A percentile compares a stretch with the other conserved stretches of the same genome.
Evolutionary conservation across 2,113 vertebrate species (phyloP).

Genomic region (Clarias batrachus): DNA sequence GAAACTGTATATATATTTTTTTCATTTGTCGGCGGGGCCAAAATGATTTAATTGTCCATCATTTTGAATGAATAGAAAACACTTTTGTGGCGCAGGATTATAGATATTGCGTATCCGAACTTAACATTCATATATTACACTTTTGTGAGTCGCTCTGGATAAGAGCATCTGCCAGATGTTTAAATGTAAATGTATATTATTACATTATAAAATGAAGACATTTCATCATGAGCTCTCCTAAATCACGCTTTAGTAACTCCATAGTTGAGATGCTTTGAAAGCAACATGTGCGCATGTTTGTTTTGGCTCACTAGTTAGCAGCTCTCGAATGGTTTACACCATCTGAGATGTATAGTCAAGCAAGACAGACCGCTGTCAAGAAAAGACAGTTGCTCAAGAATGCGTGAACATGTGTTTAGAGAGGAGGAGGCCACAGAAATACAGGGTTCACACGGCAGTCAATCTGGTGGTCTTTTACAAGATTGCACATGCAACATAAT

Average conservation of each 20-base stretch:
- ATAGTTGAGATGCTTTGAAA: not conserved
- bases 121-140: not conserved
- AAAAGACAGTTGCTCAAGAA: not conserved
- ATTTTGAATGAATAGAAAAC: constrained; percentile 14
- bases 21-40: not conserved
- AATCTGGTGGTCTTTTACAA: constrained; percentile 58
- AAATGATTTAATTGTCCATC: constrained; percentile 28
- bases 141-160: too few relatives aligned
- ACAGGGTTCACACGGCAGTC: constrained; percentile 77
- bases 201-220: not conserved
- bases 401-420: not conserved
- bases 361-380: not conserved
- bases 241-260: not conserved
- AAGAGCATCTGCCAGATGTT: too few relatives aligned
- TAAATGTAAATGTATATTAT: not conserved
- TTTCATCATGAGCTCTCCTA: not conserved
- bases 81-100: constrained; percentile 46
- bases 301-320: constrained; percentile 49
- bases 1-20: constrained; percentile 18
- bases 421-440: constrained; percentile 43
- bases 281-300: not conserved
- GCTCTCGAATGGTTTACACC: not conserved
- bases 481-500: constrained; percentile 64
- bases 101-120: constrained; percentile 34
- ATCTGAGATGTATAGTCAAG: not conserved